Evolutionary conservation across 2,797 vertebrate species (phyloP).

Genomic region (Notamacropus eugenii): DNA sequence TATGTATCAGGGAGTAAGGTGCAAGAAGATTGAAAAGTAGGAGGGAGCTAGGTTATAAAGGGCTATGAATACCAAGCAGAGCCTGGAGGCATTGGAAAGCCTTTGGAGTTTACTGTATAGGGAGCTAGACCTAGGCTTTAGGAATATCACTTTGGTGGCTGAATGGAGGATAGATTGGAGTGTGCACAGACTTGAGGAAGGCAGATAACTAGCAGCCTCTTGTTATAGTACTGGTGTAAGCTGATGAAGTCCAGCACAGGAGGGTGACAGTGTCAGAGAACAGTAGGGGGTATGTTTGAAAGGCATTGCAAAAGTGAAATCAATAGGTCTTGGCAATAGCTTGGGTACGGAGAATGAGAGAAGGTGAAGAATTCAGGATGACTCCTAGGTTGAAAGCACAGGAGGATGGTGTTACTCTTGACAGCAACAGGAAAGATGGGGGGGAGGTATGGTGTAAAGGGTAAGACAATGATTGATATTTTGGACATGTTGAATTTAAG

Average conservation of each 20-base stretch:
- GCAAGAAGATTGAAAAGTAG: not conserved
- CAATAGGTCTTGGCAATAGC: not conserved
- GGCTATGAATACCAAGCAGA: not conserved
- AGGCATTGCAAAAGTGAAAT: not conserved
- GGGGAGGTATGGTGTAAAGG: not conserved
- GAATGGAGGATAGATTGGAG: not conserved
- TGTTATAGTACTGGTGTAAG: not conserved
- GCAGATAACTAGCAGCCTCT: not conserved
- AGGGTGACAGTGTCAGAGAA: not conserved
- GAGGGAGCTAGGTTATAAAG: not conserved
- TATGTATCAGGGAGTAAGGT: not conserved
- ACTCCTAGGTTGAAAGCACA: not conserved
- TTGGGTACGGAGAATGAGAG: not conserved
- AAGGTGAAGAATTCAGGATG: not conserved
- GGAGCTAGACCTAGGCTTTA: not conserved
- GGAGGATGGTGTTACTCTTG: not conserved
- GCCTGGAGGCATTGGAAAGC: not conserved
- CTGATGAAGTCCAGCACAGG: not conserved
- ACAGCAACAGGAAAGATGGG: not conserved
- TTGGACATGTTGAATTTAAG: not conserved
- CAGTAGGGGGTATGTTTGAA: not conserved
- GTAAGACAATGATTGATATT: not conserved
- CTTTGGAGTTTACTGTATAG: not conserved
- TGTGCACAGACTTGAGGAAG: not conserved
- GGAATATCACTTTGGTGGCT: not conserved